Evolutionary conservation across 2,113 vertebrate species (phyloP), one percentile per base, ranked within the genome.

Genomic region (Cacatua alba): DNA sequence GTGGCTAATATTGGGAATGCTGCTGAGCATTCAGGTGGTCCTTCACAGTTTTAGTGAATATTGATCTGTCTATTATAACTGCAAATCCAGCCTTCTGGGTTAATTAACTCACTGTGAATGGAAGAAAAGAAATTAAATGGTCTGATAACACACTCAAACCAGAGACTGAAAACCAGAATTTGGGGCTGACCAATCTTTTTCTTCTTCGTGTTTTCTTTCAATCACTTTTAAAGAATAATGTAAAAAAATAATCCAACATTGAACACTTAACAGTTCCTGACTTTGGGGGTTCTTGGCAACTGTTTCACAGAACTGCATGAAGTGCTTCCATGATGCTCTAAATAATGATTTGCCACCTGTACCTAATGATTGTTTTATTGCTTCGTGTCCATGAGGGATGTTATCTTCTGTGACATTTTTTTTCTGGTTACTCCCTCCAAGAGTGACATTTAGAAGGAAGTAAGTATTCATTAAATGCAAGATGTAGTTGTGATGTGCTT

Each of bases 361-460:
- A 86, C 51, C 23, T 87, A 48, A 29, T 43, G 48, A 31, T 76
- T 48, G 57, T 68, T 95, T 91, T 93, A 94, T 71, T 91, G 33
- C 28, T 43, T 85, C 53, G 5, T 70, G 67, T 85, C 44, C 59
- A 39, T 2, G 2, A 75, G 60, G 41, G 57, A 76, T 82, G 41
- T 48, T 80, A 53, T 59, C 37, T 77, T 72, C 70, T 53, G 71
- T 80, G 68, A 74, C 39, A 23, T 91, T 93, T 91, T 74, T 74
- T 87, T 92, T 64, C 71, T 83, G 35, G n/a, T 92, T 86, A 44
- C 33, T 90, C 71, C 41, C 33, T 88, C n/a, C 26, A 74, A 85
- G 53, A 91, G 49, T 95, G 96, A 88, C 92, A 86, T 92, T 95
- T 94, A 86, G 68, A 83, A 49, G 78, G 78, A 91, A 33, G 59